Evolutionary conservation across 2,113 vertebrate species (phyloP), one percentile per base, ranked within the genome.

Genomic region (Orycteropus afer): DNA sequence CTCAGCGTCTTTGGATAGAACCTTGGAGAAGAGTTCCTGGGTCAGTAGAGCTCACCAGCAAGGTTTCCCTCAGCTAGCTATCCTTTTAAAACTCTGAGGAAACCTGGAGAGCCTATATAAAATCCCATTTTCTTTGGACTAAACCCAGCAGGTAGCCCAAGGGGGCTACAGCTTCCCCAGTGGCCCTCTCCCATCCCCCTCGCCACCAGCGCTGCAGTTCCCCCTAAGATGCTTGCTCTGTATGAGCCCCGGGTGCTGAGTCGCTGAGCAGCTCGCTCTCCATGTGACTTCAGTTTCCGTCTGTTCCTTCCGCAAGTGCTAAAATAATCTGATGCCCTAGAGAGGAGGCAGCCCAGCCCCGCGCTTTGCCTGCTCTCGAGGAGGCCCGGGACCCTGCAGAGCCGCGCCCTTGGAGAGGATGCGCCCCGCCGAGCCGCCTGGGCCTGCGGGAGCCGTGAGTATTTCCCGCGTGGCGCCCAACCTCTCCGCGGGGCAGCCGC

Each of bases 201-300:
- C 59, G n/a, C 53, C 17, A 14, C 78, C 63, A 81, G 67, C 0
- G 42, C 61, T 1, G 73, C 92, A 84, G 89, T 97, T 98, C 97
- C 98, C 97, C 92, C 96, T 96, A 5, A 9, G 47, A 49, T 27
- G 96, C 86, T 87, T 53, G 98, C 0, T 73, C 74, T 87, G 96
- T 34, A 95, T 90, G 93, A 7, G 97, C 95, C 93, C 95, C 71
- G 78, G 96, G 89, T 40, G 98, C 98, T 74, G 97, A 97, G 96
- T 89, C 96, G 97, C 98, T 45, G 53, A 63, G 95, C 97, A 87
- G 89, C 94, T 87, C 27, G 95, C 94, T 95, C 95, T 98, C 98
- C 98, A 98, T 98, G 98, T 99, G 98, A 99, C 98, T 98, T 97
- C 98, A 97, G 98, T 95, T 99, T 99, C 98, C 98, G 98, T 97